Conservation (phyloP, 2,113 vertebrate species). For the Anhinga anhinga region DNA sequence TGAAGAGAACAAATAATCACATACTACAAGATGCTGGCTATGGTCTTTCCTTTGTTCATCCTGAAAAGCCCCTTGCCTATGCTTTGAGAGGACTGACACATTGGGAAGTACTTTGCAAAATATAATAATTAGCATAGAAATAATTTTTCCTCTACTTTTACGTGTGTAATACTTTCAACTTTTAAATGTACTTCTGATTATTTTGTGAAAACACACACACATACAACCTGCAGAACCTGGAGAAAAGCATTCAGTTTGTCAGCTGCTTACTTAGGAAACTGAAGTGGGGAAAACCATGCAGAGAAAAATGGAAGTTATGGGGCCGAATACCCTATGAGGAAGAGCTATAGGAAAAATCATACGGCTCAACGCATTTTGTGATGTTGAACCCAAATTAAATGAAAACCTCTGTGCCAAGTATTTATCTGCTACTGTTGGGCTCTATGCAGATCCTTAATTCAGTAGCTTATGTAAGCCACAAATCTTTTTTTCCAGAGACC, state of each 20-base stretch:
- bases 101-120: not conserved
- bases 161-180: not conserved
- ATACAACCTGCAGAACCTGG: not conserved
- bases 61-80: not conserved
- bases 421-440: not conserved
- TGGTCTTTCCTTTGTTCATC: not conserved
- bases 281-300: not conserved
- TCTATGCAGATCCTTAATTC: not conserved
- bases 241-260: not conserved
- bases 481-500: not conserved
- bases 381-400: not conserved
- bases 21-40: not conserved
- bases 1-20: not conserved
- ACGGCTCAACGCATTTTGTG: not conserved
- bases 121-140: not conserved
- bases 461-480: not conserved
- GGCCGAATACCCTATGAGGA: not conserved
- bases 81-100: not conserved
- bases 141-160: not conserved
- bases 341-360: not conserved
- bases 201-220: not conserved
- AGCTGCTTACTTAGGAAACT: not conserved
- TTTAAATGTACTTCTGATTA: not conserved
- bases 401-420: not conserved
- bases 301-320: not conserved